A percentile compares a stretch with the other conserved stretches of the same genome.
Conservation (phyloP, 2,888 invertebrate species). For the Zygothrica quintamaculata region DNA sequence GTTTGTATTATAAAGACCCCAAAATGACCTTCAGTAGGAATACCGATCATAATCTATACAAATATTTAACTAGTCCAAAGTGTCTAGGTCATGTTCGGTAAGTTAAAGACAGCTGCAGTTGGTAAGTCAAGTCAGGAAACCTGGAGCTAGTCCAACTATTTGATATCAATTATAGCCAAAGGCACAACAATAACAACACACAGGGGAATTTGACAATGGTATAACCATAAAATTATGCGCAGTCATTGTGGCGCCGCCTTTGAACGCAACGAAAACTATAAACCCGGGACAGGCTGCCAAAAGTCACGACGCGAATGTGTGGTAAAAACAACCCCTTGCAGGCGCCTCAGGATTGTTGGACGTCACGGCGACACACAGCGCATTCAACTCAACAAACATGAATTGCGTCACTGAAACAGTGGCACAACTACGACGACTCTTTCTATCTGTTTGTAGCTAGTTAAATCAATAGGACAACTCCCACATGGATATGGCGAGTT, state of each 20-base stretch:
- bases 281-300: conserved; percentile 30
- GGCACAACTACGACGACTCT: background rate
- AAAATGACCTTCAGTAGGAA: conserved; percentile 42
- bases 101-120: conserved; percentile 48
- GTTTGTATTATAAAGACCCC: background rate
- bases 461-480: conserved; percentile 79
- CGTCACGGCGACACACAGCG: conserved; percentile 45
- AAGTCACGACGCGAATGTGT: conserved; percentile 30
- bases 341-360: conserved; percentile 59
- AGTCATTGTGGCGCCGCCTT: conserved; percentile 71
- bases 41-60: conserved; percentile 29
- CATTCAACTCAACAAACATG: conserved; percentile 66
- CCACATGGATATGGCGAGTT: conserved; percentile 55
- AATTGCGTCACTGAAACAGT: conserved; percentile 68
- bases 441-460: conserved; percentile 58
- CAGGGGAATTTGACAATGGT: conserved; percentile 40
- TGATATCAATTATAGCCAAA: conserved; percentile 53
- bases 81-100: conserved; percentile 69
- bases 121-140: background rate
- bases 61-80: conserved; percentile 44
- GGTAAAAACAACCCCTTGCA: conserved; percentile 73
- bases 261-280: conserved; percentile 34
- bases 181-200: conserved; percentile 50
- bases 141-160: conserved; percentile 28
- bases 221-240: conserved; percentile 73